Percentiles rank a stretch among this genome's conserved stretches.
Conservation (phyloP, 2,797 vertebrate species). For the Steatocranus sp. region DNA sequence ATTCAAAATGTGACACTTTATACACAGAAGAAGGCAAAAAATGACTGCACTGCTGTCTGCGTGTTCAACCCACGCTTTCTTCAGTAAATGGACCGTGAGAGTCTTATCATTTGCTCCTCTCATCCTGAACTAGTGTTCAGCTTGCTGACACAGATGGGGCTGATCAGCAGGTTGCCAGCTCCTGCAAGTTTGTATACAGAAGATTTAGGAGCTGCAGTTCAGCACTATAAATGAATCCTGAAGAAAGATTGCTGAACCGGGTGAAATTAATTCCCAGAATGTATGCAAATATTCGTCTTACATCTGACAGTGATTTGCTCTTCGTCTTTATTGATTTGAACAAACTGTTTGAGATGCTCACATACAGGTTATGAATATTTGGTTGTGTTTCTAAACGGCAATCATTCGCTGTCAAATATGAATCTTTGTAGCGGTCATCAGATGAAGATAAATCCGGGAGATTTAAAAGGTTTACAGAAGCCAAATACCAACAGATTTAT, state of each 20-base stretch:
- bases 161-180: neutral
- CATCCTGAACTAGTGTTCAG: neutral
- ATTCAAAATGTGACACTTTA: neutral
- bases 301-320: neutral
- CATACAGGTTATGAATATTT: neutral
- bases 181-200: neutral
- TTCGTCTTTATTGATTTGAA: neutral
- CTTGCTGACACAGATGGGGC: neutral
- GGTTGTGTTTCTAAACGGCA: neutral
- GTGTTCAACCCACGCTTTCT: neutral
- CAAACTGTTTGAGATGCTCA: neutral
- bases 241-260: neutral
- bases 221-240: neutral
- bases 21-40: neutral
- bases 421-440: neutral
- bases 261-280: neutral
- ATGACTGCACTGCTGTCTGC: neutral
- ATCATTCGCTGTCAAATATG: neutral
- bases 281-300: neutral
- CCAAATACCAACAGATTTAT: neutral
- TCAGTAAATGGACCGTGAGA: neutral
- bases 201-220: neutral
- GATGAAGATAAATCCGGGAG: neutral
- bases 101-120: neutral
- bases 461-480: neutral